Conservation (phyloP, 1,140 invertebrate species). For the Drosophila baimaii region DNA sequence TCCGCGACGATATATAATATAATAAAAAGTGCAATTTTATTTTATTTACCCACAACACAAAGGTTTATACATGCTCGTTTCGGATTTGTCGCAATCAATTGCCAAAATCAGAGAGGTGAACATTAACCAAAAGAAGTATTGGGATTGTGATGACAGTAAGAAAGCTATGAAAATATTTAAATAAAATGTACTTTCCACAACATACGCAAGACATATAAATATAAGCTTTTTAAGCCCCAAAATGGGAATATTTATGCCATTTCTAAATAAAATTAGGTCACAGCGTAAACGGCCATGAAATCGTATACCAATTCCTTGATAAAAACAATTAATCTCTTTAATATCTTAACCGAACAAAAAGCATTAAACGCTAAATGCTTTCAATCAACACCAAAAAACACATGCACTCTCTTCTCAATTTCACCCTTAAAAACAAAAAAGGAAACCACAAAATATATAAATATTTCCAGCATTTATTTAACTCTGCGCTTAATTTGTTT, state of each 20-base stretch:
- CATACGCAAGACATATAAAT: too few relatives aligned
- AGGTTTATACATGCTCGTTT: conserved; percentile 27
- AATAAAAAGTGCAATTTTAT: conserved; percentile 67
- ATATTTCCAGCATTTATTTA: conserved; percentile 64
- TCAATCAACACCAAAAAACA: neutral
- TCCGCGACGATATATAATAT: conserved; percentile 24
- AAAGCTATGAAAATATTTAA: neutral
- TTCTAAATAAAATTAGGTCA: neutral
- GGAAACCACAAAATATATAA: conserved; percentile 26
- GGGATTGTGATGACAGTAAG: neutral
- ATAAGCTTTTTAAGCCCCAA: too few relatives aligned
- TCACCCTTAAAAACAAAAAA: conserved; percentile 9
- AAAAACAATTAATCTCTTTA: conserved; percentile 9
- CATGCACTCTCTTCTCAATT: neutral
- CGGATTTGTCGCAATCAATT: conserved; percentile 18
- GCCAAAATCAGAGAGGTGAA: conserved; percentile 13
- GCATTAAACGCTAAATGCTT: conserved; percentile 13
- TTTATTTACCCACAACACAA: conserved; percentile 42
- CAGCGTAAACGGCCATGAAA: neutral
- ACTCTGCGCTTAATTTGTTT: conserved; percentile 75
- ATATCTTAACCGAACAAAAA: conserved; percentile 9
- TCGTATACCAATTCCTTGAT: neutral
- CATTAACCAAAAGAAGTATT: conserved; percentile 7
- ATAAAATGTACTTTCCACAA: too few relatives aligned
- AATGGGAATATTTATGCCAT: too few relatives aligned